Percentiles rank a stretch among this genome's conserved stretches.
Conservation (phyloP, 2,888 invertebrate genomes). For the Hypercompe scribonia region DNA sequence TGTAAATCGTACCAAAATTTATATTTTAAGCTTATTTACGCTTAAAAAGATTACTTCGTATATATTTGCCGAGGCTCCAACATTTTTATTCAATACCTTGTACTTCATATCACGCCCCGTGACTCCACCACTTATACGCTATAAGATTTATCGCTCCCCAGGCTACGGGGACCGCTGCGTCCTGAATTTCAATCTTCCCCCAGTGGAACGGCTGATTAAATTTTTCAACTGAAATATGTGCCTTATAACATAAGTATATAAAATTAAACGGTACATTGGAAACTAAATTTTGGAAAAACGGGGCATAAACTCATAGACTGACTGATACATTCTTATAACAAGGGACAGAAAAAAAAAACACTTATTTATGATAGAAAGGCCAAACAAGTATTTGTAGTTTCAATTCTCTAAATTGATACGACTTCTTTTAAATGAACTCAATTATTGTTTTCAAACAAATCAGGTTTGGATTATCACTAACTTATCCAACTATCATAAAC, state of each 20-base stretch:
- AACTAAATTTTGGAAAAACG: conserved; percentile 16
- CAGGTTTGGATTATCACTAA: too few species aligned
- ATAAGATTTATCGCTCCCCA: conserved; percentile 48
- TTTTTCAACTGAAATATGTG: conserved; percentile 60
- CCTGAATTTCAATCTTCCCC: conserved; percentile 65
- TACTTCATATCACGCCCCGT: conserved; percentile 48
- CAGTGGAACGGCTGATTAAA: conserved; percentile 62
- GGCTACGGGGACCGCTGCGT: conserved; percentile 49
- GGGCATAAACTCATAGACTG: background rate
- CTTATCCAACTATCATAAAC: too few species aligned
- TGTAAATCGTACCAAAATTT: background rate
- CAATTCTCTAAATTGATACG: too few species aligned
- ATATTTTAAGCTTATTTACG: background rate
- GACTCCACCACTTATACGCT: conserved; percentile 45
- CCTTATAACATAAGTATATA: conserved; percentile 26
- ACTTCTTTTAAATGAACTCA: too few species aligned
- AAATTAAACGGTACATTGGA: conserved; percentile 40
- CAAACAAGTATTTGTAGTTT: too few species aligned
- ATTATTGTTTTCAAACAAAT: too few species aligned
- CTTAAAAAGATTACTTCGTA: conserved; percentile 12
- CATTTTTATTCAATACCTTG: conserved; percentile 28
- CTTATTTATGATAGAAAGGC: too few species aligned
- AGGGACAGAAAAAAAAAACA: background rate
- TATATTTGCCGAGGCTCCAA: conserved; percentile 5
- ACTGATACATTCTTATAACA: background rate